phyloP scores from a whole-genome alignment of 2,888 invertebrate genomes.

The Lasius fuliginosus region DNA sequence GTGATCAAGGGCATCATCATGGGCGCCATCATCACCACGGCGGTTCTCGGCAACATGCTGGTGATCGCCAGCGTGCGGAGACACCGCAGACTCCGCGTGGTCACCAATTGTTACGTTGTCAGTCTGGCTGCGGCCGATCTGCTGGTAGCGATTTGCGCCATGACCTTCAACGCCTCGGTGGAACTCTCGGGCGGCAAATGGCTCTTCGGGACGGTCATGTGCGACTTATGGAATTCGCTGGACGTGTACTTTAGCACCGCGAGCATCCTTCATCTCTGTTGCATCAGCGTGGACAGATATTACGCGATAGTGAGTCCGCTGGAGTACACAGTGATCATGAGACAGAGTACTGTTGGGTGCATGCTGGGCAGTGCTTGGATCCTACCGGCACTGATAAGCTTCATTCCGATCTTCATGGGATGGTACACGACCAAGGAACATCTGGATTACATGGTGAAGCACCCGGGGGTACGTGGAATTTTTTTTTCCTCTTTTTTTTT shows the following conservation, averaged over 20 bases:
- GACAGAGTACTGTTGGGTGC: constrained; percentile 90
- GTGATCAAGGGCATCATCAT: constrained; percentile 93
- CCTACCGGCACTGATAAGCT: constrained; percentile 89
- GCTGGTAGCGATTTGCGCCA: constrained; percentile 96
- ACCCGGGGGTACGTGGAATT: constrained; percentile 89
- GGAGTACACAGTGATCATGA: constrained; percentile 97
- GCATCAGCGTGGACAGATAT: constrained; percentile 97
- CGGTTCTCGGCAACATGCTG: constrained; percentile 96
- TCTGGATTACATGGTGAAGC: constrained; percentile 87
- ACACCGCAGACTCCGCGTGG: constrained; percentile 93
- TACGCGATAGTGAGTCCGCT: constrained; percentile 97
- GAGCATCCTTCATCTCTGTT: constrained; percentile 96
- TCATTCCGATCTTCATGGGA: constrained; percentile 89
- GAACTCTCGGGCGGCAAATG: constrained; percentile 94
- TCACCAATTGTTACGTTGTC: constrained; percentile 98
- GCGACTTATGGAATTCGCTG: constrained; percentile 97
- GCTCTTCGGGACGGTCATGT: constrained; percentile 96
- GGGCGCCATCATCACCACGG: constrained; percentile 95
- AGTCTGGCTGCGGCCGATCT: constrained; percentile 97
- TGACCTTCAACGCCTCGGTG: constrained; percentile 97
- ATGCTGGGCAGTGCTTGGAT: constrained; percentile 88
- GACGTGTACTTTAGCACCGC: constrained; percentile 98
- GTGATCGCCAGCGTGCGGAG: constrained; percentile 95
- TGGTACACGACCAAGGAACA: constrained; percentile 91
- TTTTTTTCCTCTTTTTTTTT: neutral